Conservation (phyloP, 1,140 invertebrate species). For the Acyrthosiphon pisum region DNA sequence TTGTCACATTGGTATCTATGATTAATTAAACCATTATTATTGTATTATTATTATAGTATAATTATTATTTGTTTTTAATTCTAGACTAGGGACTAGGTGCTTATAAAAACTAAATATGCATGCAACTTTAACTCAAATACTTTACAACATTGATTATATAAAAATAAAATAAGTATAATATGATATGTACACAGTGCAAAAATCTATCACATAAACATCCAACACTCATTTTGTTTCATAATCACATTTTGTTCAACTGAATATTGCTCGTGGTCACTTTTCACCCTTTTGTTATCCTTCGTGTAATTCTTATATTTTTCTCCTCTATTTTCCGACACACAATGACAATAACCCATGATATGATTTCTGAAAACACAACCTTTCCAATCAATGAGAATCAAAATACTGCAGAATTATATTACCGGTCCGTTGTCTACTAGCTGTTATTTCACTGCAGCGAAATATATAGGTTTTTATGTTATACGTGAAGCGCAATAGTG, state of each 20-base stretch:
- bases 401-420: not conserved
- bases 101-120: no score
- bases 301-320: not conserved
- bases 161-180: no score
- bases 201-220: not conserved
- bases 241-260: not conserved
- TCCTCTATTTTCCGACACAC: not conserved
- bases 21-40: no score
- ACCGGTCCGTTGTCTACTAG: not conserved
- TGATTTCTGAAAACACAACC: not conserved
- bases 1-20: no score
- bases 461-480: no score
- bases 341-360: not conserved
- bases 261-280: not conserved
- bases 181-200: no score
- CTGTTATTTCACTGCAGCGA: not conserved
- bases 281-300: not conserved
- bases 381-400: not conserved
- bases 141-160: no score
- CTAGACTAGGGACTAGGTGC: no score
- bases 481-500: no score
- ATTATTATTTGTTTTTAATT: no score
- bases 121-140: no score
- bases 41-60: no score
- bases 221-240: not conserved